Conservation (phyloP, 2,888 invertebrate genomes). For the Carabus problematicus region DNA sequence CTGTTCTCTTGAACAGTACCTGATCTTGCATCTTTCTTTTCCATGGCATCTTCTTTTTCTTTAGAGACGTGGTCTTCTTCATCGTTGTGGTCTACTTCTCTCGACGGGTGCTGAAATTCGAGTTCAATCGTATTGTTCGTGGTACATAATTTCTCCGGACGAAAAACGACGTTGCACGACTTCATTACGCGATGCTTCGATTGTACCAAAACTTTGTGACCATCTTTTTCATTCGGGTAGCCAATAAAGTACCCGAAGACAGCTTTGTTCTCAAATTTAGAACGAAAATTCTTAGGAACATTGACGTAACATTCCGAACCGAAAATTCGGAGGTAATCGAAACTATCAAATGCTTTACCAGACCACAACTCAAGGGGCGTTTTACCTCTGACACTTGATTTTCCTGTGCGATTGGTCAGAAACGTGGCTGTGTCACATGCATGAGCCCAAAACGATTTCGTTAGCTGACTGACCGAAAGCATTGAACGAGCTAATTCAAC, state of each 20-base stretch:
- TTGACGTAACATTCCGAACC: conserved; percentile 40
- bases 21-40: background rate
- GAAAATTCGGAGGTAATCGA: conserved; percentile 41
- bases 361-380: conserved; percentile 37
- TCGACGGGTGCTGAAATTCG: conserved; percentile 11
- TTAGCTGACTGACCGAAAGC: no score
- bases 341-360: conserved; percentile 35
- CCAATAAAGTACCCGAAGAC: conserved; percentile 48
- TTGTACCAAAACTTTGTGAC: conserved; percentile 41
- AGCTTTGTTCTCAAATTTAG: conserved; percentile 52
- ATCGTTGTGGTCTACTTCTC: background rate
- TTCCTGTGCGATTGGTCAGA: conserved; percentile 44
- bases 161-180: conserved; percentile 43
- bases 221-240: conserved; percentile 49
- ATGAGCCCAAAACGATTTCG: no score
- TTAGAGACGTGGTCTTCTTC: conserved; percentile 22
- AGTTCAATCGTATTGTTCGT: conserved; percentile 33
- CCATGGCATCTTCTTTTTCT: no score
- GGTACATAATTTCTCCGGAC: conserved; percentile 38
- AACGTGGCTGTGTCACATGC: conserved; percentile 29
- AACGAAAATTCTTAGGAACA: conserved; percentile 43
- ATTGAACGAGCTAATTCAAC: no score
- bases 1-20: no score
- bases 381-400: conserved; percentile 37
- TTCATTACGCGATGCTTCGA: conserved; percentile 32